Conservation (phyloP, 2,113 vertebrate species). For the Melanotaenia duboulayi region DNA sequence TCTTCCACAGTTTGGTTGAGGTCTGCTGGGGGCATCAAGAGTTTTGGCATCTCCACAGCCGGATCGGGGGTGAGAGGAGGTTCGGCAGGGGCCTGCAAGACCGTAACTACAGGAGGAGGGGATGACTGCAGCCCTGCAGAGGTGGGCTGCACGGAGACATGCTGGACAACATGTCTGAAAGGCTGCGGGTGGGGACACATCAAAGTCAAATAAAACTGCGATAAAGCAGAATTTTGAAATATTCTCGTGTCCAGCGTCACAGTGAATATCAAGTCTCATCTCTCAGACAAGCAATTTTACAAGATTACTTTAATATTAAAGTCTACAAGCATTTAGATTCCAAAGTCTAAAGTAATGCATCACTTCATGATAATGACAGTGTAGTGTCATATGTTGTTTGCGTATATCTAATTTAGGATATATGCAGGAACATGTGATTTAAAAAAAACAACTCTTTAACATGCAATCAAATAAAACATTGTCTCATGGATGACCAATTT, state of each 20-base stretch:
- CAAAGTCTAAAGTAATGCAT: background rate
- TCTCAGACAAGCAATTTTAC: no score
- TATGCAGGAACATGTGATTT: no score
- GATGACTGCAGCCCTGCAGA: conserved; percentile 52
- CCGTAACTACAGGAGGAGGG: conserved; percentile 67
- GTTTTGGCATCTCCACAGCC: conserved; percentile 62
- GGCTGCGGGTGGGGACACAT: conserved; percentile 41
- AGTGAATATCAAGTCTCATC: background rate
- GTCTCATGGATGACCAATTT: no score
- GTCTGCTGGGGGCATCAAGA: conserved; percentile 66
- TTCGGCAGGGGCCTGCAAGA: conserved; percentile 70
- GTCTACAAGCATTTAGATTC: background rate
- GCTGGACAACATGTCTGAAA: conserved; percentile 69
- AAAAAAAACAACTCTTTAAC: no score
- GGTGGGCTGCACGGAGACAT: conserved; percentile 54
- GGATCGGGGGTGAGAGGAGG: conserved; percentile 48
- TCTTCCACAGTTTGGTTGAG: conserved; percentile 67
- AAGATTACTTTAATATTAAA: no score
- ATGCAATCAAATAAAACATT: no score
- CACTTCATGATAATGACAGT: no score
- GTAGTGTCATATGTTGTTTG: no score
- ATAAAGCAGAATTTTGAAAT: background rate
- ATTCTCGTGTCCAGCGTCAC: background rate
- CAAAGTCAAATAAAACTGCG: background rate
- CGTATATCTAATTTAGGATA: no score